Conservation (phyloP, 2,113 vertebrate species). For the Panthera leo region DNA sequence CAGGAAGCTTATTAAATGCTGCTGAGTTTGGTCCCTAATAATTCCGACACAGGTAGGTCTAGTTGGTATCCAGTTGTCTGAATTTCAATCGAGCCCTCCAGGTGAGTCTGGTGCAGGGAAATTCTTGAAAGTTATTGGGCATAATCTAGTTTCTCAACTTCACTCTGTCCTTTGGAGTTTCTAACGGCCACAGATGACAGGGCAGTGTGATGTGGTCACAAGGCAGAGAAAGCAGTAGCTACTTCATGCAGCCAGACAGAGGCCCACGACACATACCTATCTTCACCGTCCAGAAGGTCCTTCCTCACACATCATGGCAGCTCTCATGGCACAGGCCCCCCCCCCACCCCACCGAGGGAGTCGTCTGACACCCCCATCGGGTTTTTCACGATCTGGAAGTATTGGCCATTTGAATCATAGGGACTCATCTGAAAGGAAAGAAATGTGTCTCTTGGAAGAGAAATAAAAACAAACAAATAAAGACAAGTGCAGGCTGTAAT, state of each 20-base stretch:
- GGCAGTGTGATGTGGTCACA: background rate
- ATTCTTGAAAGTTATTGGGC: background rate
- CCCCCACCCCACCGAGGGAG: background rate
- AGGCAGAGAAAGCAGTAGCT: background rate
- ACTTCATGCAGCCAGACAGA: conserved; percentile 40
- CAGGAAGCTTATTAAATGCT: background rate
- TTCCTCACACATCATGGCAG: conserved; percentile 68
- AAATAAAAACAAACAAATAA: conserved; percentile 57
- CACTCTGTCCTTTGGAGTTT: background rate
- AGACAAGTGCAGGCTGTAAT: conserved; percentile 70
- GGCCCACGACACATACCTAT: conserved; percentile 28
- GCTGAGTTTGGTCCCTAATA: background rate
- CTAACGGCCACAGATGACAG: background rate
- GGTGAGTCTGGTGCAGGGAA: background rate
- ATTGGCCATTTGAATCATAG: conserved; percentile 27
- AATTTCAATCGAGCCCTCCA: background rate
- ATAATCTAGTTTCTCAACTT: background rate
- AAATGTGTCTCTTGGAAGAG: conserved; percentile 63
- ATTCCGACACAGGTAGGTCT: background rate
- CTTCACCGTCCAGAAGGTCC: conserved; percentile 40
- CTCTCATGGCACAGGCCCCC: conserved; percentile 57
- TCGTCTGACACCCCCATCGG: conserved; percentile 28
- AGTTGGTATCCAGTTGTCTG: rapidly evolving
- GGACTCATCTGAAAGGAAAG: conserved; percentile 63
- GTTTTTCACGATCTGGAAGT: conserved; percentile 55